Evolutionary conservation across 2,113 vertebrate species (phyloP), one percentile per base, ranked within the genome.

Genomic region (Electrona antarctica): DNA sequence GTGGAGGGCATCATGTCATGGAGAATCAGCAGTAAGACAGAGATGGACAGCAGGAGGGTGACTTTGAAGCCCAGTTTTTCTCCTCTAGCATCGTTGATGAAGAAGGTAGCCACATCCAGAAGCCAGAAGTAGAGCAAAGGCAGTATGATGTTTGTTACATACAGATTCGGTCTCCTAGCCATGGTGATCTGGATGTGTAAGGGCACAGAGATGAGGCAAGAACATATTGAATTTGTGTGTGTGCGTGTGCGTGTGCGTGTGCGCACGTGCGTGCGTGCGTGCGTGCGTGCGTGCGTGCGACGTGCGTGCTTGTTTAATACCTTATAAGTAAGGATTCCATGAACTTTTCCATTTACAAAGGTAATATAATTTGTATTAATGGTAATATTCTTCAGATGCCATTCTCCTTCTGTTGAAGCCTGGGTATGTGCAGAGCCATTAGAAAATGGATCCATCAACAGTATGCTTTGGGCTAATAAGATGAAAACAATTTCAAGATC

Each of bases 31-130:
- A 94, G 90, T 11, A 95, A 55, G 74, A 96, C 92, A 10, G 95
- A 94, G 74, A 93, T 92, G 74, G 93, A 92, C 0, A 96, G 87
- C 14, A 95, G 90, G 0, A 95, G 54, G 8, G 94, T 93, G 2
- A 95, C 86, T 84, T 95, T 95, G 80, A 95, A 94, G 64, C 49
- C 73, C 67, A 94, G 72, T 79, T 95, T 95, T 55, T 95, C 93
- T 1, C 90, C 90, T 0, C 82, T 78, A 28, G 77, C 72, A 64
- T 89, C 89, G 45, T 60, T 68, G 33, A 95, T 91, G 6, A 92
- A 94, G 61, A 92, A 54, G 14, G 94, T 91, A 0, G 86, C 84
- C 83, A 95, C 6, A 47, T 95, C 94, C 90, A 96, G 87, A 29
- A 94, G 0, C 0, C 95, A 87, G 4, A 95, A 84, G 33, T 73